Evolutionary conservation across 1,140 invertebrate species (phyloP), one percentile per base, ranked within the genome.

Genomic region (Sinonovacula constricta): DNA sequence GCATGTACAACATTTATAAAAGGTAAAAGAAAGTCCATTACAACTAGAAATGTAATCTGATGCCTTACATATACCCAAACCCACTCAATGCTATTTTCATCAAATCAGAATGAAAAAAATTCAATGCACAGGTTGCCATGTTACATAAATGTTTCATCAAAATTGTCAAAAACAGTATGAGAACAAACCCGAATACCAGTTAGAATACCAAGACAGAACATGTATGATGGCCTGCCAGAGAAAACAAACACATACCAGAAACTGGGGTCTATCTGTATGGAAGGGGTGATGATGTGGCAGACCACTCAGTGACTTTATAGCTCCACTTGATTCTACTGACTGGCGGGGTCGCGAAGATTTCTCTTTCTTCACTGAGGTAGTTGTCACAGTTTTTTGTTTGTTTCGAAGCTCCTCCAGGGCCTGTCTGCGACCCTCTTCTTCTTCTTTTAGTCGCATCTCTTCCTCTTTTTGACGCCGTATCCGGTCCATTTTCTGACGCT

Each of bases 401-500:
- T 76, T 82, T 18, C 76, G 78, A 12, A 86, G 63, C 34, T 87
- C 83, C 49, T 89, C 84, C 39, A 88, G 63, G 59, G 87, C 78
- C 62, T 81, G 74, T 45, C 81, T 81, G 18, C 81, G 75, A n/a
- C 82, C 83, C 62, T 86, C 85, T 10, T 85, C 72, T n/a, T 80
- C 85, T 30, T 81, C 75, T 68, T 82, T 80, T 56, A 81, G 65
- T 12, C 79, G 69, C 24, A 66, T 63, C 30, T 88, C 82, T 36
- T 88, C 87, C 53, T 88, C 86, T 49, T 79, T 60, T 56, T 86
- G 71, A 34, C 81, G 67, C 57, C 70, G 72, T 14, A 85, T 3
- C n/a, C 86, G 56, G 31, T 90, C 85, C 0, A 81, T 82, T 76
- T 87, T 87, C 77, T 90, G 86, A 51, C 85, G 83, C 30, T 85